Evolutionary conservation across 2,113 vertebrate genomes (phyloP), one percentile per base, ranked within the genome.

Genomic region (human (Homo sapiens)): DNA sequence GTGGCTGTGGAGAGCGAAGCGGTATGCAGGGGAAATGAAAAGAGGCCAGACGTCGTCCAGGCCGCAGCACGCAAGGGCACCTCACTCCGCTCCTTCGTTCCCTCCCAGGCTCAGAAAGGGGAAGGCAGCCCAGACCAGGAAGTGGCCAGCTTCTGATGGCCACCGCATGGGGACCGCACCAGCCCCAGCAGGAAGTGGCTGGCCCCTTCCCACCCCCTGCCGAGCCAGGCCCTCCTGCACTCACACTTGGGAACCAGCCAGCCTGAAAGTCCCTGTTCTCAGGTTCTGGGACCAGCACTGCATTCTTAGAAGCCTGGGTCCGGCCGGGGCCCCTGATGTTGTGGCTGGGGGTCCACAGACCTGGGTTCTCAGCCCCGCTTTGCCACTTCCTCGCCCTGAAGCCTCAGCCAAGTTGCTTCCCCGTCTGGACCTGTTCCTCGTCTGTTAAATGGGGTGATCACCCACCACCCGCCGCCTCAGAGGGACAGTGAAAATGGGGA

Each of bases 131-230:
- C 73, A 79, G 38, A 73, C 98, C 98, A 98, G 99, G 99, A 99
- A 99, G 99, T 99, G 97, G 83, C 99, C 92, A 97, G 98, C 97
- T 98, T 98, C 99, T 98, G 97, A 99, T 99, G 99, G 98, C 98
- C 98, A 98, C 98, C 90, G 97, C 98, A 85, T 2, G 93, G 97
- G 91, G 95, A 97, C 97, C 93, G 78, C 94, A 82, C 96, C 97
- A 70, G 97, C 97, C 96, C 27, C 1, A 93, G 97, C 98, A 98
- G 97, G 97, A 98, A 98, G 98, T 79, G 97, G 97, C 90, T 2
- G 4, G 78, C 88, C 90, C 80, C 89, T 93, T 95, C 97, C 96
- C 90, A 66, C 11, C 90, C 90, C 84, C 81, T 27, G 8, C 84
- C 48, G 8, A 61, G 70, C 97, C 93, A 8, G 90, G 61, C 94